Evolutionary conservation across 2,888 invertebrate genomes (phyloP).

Genomic region (Drosophila testacea): DNA sequence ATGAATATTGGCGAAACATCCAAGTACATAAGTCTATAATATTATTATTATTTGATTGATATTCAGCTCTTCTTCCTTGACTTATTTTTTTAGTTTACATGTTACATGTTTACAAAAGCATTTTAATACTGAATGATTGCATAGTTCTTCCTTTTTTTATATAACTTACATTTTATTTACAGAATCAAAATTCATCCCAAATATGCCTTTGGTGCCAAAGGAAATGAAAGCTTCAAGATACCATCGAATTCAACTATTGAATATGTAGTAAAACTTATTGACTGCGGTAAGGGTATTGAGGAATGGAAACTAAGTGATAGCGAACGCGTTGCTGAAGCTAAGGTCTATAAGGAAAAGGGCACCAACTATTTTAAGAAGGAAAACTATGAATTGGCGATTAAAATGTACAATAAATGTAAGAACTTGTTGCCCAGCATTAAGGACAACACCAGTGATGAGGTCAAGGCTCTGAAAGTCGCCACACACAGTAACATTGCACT

Average conservation of each 20-base stretch:
- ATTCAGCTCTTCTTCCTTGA: too few species aligned
- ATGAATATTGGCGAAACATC: conserved; percentile 93
- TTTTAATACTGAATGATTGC: too few species aligned
- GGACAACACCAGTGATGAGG: conserved; percentile 84
- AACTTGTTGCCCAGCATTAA: conserved; percentile 75
- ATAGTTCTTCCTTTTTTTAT: too few species aligned
- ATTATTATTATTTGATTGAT: neutral
- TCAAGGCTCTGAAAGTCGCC: conserved; percentile 88
- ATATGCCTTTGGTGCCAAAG: conserved; percentile 91
- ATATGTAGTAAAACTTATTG: conserved; percentile 92
- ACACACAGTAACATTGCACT: conserved; percentile 93
- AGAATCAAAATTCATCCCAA: conserved; percentile 90
- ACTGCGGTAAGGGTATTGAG: conserved; percentile 94
- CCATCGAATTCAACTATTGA: conserved; percentile 92
- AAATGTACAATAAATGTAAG: conserved; percentile 93
- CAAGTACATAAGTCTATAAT: conserved; percentile 61
- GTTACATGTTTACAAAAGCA: too few species aligned
- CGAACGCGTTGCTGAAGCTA: conserved; percentile 93
- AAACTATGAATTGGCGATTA: conserved; percentile 92
- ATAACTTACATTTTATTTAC: neutral
- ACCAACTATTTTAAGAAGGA: conserved; percentile 94
- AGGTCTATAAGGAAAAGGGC: conserved; percentile 95
- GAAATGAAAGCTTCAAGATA: conserved; percentile 90
- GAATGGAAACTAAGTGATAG: conserved; percentile 92
- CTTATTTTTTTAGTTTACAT: too few species aligned